Evolutionary conservation across 2,888 invertebrate genomes (phyloP), one percentile per base, ranked within the genome.

Genomic region (Elmis aenea): DNA sequence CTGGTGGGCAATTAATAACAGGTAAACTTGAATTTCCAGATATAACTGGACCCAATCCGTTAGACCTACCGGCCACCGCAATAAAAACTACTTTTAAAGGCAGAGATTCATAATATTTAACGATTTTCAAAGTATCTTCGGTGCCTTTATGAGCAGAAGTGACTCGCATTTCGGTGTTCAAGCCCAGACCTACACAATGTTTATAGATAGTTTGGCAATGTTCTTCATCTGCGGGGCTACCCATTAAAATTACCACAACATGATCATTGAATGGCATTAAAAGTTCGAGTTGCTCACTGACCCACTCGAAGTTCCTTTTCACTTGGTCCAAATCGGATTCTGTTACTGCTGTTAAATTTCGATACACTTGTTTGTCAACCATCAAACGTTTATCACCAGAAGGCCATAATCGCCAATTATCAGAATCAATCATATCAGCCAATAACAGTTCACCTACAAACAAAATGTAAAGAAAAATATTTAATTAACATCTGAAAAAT

Each of bases 331-430:
- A 70, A 57, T 90, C 93, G 8, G 84, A 83, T 15, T 81, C 76
- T 0, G 94, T 95, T 1, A 97, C 96, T 11, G 79, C 79, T 23
- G 81, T 71, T 29, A 97, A 70, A 64, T 97, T 93, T 50, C 97
- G 79, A 72, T 97, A 99, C 1, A 96, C 81, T 75, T 95, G 94
- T 69, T 97, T 97, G 70, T 97, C 97, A 45, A 95, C 93, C 94
- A 95, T 95, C 33, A 94, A 71, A 32, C 92, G 75, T 62, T 92
- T 91, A 64, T 96, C 95, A 1, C 96, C 96, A 29, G 89, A 81
- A 0, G 97, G 97, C 97, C 97, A 97, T 15, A 99, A 71, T 40
- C 97, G 79, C 97, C 97, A 99, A 0, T 95, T 95, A 64, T 97
- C 97, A 3, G 93, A 95, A 67, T 97, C 97, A 49, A 99, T 96